Percentiles rank a stretch among this genome's conserved stretches.
These are phyloP conservation scores for Uromys caudimaculatus DNA, from an alignment of 2,797 vertebrate species.

Conservation along the genomic window DNA sequence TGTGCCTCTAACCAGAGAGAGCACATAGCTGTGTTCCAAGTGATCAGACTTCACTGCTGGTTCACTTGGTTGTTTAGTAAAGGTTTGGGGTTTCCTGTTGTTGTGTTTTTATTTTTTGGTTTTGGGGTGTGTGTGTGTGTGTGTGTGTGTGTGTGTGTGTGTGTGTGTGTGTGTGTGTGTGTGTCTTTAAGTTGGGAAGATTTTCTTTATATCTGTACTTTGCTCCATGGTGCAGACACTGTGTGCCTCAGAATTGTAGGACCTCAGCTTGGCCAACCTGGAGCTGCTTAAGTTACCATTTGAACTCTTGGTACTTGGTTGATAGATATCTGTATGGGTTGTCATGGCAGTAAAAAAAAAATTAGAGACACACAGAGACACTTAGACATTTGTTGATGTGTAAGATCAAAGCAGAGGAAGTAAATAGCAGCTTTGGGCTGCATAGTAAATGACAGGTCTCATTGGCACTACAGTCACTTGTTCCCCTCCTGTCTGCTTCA, in stretches of 20 bases:
- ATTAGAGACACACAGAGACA: not conserved
- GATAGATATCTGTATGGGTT: not conserved
- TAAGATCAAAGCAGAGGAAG: not conserved
- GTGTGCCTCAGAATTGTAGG: not conserved
- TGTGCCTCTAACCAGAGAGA: not conserved
- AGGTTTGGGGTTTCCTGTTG: not conserved
- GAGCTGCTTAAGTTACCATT: not conserved
- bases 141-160: not conserved
- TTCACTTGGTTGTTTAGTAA: not conserved
- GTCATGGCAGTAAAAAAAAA: not conserved
- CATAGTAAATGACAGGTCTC: not conserved
- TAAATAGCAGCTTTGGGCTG: not conserved
- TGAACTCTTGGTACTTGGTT: not conserved
- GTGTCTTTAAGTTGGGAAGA: not conserved
- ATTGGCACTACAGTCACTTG: not conserved
- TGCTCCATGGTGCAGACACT: accelerated
- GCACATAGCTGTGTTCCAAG: not conserved
- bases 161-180: not conserved
- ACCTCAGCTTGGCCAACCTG: not conserved
- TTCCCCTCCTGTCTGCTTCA: not conserved
- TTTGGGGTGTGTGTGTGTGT: not conserved
- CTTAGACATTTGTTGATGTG: not conserved
- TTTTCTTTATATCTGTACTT: not conserved
- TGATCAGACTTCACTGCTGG: not conserved
- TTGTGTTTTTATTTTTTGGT: not conserved